Base-by-base conservation (phyloP, 1,140 invertebrate genomes). In the Drosophila varians region DNA sequence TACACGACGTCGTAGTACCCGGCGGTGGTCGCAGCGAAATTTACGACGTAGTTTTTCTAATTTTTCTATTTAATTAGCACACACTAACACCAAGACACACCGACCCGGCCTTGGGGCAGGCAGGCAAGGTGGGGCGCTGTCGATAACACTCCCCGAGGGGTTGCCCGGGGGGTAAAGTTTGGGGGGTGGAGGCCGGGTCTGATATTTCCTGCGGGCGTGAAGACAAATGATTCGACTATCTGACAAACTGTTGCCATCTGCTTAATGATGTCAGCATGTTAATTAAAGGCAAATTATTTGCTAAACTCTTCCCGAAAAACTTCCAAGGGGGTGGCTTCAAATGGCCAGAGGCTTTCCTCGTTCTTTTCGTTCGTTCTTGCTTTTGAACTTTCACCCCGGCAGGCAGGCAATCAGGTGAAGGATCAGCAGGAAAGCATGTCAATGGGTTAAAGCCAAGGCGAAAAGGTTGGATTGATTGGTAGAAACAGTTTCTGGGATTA, bases 281-380 rank as follows among this genome's bases (percentile, higher is more conserved):
- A 84, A 84, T 86, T 86, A 86, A 86, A 80, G 71, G 65, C 75
- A 84, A 86, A 84, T 86, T 84, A 86, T 83, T 83, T 83, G 64
- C 78, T 83, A 70, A 83, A 74, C 46, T 66, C 57, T 74, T 61
- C 12, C 47, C 61, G 34, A 45, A 71, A 21, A 25, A 28, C 40
- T 26, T 14, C 21, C 2, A 11, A 9, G 18, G 9, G 9, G 18
- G 34, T 36, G 34, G 21, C 21, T 21, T 21, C 21, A 21, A 21
- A 21, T 21, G 2, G 21, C 21, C 21, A 21, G 4, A 21, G 5
- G 5, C 12, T 11, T 8, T 9, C 4, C 12, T 16, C 25, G 52
- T 28, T 54, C 52, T 19, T 31, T 55, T 55, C 18, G 25, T 23
- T 31, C 11, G n/a, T 3, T 38, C 4, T 38, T 38, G 16, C 46